phyloP scores from a whole-genome alignment of 2,797 vertebrate species.

The Meriones psammophilus region DNA sequence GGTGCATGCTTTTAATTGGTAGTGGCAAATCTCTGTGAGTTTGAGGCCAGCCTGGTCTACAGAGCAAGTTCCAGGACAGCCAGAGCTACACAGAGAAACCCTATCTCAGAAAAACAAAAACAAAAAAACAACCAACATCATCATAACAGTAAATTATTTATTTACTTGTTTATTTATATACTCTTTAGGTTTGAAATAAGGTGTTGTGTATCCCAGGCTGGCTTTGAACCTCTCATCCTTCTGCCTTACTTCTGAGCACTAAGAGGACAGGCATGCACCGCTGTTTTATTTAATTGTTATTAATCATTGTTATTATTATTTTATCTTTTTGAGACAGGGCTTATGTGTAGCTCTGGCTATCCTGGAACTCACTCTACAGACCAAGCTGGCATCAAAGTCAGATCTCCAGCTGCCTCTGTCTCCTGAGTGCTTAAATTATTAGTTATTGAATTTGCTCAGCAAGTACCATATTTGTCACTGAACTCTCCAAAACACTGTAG shows the following conservation, averaged over 20 bases:
- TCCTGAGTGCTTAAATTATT: neutral
- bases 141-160: neutral
- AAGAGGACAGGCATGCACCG: neutral
- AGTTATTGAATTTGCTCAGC: slow-evolving; percentile 34
- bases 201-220: neutral
- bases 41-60: neutral
- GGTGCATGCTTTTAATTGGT: neutral
- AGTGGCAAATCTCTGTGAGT: neutral
- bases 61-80: neutral
- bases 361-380: neutral
- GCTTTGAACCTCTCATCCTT: neutral
- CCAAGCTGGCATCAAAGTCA: neutral
- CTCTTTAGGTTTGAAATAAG: neutral
- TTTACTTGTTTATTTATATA: neutral
- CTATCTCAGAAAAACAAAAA: neutral
- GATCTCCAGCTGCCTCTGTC: neutral
- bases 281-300: neutral
- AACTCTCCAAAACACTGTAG: neutral
- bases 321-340: neutral
- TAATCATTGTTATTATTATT: neutral
- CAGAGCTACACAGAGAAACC: neutral
- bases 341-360: neutral
- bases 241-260: neutral
- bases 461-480: slow-evolving; percentile 32
- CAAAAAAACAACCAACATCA: too few species aligned